Evolutionary conservation across 2,113 vertebrate genomes (phyloP), one percentile per base, ranked within the genome.

Genomic region (Thermophis baileyi): DNA sequence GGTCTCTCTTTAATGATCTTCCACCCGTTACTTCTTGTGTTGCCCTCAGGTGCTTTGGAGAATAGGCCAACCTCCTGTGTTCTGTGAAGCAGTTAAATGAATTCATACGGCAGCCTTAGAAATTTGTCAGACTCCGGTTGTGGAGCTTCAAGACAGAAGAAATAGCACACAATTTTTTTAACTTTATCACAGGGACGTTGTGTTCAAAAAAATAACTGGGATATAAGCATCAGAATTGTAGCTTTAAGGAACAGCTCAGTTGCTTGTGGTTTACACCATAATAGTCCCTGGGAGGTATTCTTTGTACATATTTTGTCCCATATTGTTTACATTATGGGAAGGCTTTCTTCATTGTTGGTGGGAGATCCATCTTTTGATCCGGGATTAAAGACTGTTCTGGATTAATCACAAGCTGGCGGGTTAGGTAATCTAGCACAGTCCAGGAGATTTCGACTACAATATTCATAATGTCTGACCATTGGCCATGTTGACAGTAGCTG

Each of bases 61-160:
- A 60, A 60, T 3, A 25, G 8, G 55, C 10, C 8, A 60, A 60
- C 24, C 8, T 60, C 55, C 55, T 57, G 24, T 27, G 8, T 9
- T 57, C 55, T 57, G 55, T 27, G 8, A 57, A 57, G 55, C 55
- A 24, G 6, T 57, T 57, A 47, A 88, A 92, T 40, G 0, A 63
- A 2, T 35, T 88, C 88, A 94, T 94, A 49, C 10, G n/a, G n/a
- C n/a, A 92, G 95, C 93, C 94, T 95, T 95, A 94, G 95, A 96
- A 95, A 95, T 55, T 90, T 95, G 94, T 88, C 90, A 94, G 90
- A 95, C 94, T 95, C 94, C 93, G 96, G 93, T 95, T 95, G 95
- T 96, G 91, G 91, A 92, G 93, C 95, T 95, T 12, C 1, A 47
- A 93, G 94, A 7, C 1, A 50, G 93, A 93, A 94, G 95, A 88